Percentiles rank a stretch among this genome's conserved stretches.
phyloP scores from a whole-genome alignment of 2,113 vertebrate genomes.

The Podocnemis expansa region DNA sequence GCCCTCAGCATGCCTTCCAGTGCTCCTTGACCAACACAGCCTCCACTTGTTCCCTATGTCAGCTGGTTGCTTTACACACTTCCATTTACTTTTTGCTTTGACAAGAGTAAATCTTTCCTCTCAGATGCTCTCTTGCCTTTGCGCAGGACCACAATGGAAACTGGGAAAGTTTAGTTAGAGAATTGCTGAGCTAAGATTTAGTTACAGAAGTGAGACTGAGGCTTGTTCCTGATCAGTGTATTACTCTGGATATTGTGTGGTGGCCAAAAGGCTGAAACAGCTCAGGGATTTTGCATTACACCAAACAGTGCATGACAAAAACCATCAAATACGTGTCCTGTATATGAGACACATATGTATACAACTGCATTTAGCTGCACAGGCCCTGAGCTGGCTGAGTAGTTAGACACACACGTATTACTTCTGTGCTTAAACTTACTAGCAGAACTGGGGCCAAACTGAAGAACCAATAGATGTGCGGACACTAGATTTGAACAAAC shows the following conservation, averaged over 20 bases:
- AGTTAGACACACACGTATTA: neutral
- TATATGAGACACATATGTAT: neutral
- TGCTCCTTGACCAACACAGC: neutral
- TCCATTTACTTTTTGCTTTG: neutral
- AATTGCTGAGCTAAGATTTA: neutral
- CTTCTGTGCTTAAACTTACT: too few relatives aligned
- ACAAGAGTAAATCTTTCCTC: neutral
- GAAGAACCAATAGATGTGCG: neutral
- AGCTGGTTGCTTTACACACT: neutral
- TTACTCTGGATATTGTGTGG: neutral
- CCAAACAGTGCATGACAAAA: neutral
- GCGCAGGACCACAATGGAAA: accelerated
- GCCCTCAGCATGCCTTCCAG: neutral
- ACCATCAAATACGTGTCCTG: neutral
- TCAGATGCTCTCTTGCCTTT: neutral
- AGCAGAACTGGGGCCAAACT: neutral
- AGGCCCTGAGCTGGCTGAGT: neutral
- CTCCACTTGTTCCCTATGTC: neutral
- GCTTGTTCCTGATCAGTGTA: neutral
- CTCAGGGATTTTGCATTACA: neutral
- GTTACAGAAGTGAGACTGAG: neutral
- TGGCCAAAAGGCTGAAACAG: neutral
- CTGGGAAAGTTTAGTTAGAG: too few relatives aligned
- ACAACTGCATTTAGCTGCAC: neutral
- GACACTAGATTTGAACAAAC: neutral